Conservation (phyloP, 2,113 vertebrate species). For the Caloenas nicobarica region DNA sequence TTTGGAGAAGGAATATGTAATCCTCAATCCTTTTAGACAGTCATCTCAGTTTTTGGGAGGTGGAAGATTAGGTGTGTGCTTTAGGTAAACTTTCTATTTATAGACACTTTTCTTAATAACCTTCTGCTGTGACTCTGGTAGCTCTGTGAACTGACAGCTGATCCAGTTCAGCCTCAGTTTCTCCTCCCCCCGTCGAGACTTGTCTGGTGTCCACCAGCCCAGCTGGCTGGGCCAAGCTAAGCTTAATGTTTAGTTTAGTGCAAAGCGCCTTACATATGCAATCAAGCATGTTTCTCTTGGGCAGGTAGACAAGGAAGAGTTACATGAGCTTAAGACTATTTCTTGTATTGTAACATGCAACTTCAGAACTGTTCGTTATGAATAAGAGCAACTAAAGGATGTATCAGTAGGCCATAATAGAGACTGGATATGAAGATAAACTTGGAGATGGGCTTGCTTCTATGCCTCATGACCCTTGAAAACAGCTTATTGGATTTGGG, state of each 20-base stretch:
- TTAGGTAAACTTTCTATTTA: neutral
- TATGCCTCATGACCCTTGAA: neutral
- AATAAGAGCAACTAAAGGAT: neutral
- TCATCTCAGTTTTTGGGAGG: neutral
- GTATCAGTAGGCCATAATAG: neutral
- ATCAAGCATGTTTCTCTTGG: neutral
- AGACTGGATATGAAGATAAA: neutral
- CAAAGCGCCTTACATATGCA: neutral
- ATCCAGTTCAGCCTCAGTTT: neutral
- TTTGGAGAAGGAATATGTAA: neutral
- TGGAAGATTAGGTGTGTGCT: neutral
- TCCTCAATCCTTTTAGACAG: neutral
- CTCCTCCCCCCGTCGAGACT: neutral
- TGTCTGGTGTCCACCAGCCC: neutral
- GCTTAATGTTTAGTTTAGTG: neutral
- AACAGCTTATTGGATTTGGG: neutral
- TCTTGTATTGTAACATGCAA: neutral
- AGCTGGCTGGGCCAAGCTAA: neutral
- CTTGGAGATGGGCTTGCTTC: neutral
- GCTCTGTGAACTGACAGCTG: neutral
- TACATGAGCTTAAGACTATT: neutral
- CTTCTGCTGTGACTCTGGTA: neutral
- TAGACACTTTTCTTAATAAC: neutral
- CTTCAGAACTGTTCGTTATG: neutral
- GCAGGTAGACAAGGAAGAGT: neutral